phyloP scores from a whole-genome alignment of 35 echinoderm and acorn worm genomes.

The Stichopus chloronotus region DNA sequence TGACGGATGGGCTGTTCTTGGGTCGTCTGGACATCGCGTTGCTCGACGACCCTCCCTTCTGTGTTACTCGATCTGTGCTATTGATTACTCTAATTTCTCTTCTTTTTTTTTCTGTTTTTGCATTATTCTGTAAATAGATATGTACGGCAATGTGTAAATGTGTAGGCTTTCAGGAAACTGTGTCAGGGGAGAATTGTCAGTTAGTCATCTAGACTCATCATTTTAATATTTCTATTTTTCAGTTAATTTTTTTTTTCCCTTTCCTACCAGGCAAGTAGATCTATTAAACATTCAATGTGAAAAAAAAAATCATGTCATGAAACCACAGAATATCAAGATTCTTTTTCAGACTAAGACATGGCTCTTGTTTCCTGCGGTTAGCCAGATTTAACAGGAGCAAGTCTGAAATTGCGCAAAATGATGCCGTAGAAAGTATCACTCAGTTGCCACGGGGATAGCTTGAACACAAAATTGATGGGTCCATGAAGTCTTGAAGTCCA shows the following conservation, averaged over 20 bases:
- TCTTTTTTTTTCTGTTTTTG: not conserved
- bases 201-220: slow-evolving; percentile 31
- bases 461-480: not conserved
- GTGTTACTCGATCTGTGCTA: not conserved
- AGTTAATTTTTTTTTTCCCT: not conserved
- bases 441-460: not conserved
- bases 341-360: not conserved
- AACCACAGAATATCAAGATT: not conserved
- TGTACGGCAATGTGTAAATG: slow-evolving; percentile 47
- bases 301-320: not conserved
- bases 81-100: not conserved
- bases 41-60: no score
- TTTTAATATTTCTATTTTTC: slow-evolving; percentile 24
- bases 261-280: slow-evolving; percentile 17
- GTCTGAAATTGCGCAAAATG: not conserved
- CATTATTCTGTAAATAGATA: slow-evolving; percentile 31
- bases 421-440: not conserved
- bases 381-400: not conserved
- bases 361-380: not conserved
- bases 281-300: not conserved
- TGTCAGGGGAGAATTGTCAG: slow-evolving; percentile 7
- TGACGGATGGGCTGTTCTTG: no score
- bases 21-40: no score
- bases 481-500: no score
- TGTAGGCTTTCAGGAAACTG: slow-evolving; percentile 40